These are phyloP conservation scores for Lasius fuliginosus DNA, from an alignment of 2,888 invertebrate species.

Conservation along the genomic window DNA sequence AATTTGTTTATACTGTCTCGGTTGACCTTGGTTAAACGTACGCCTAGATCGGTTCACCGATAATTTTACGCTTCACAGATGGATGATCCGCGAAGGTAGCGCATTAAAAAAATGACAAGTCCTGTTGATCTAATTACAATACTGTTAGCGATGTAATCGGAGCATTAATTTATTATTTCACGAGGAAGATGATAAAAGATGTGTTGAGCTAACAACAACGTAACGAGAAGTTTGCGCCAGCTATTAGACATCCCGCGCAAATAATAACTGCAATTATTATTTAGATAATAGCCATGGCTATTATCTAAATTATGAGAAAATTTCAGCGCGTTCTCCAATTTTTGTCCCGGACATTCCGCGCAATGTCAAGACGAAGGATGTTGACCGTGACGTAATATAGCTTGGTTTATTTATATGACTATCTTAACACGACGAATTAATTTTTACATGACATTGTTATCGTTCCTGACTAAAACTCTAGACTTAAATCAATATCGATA, in stretches of 20 bases:
- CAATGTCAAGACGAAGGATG: conserved; percentile 43
- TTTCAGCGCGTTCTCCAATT: background rate
- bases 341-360: background rate
- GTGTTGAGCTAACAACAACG: background rate
- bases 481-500: background rate
- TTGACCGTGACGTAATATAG: background rate
- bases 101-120: conserved; percentile 34
- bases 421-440: background rate
- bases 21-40: conserved; percentile 16
- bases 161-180: conserved; percentile 29
- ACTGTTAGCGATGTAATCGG: conserved; percentile 28
- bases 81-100: conserved; percentile 29
- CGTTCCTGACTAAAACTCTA: background rate
- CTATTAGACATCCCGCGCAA: background rate
- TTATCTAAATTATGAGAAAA: conserved; percentile 32
- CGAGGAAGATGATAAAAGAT: background rate
- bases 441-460: background rate
- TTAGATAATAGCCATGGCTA: background rate
- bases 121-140: conserved; percentile 32
- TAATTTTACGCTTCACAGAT: conserved; percentile 53
- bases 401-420: background rate
- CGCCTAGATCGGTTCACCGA: conserved; percentile 7
- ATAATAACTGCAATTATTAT: background rate
- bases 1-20: conserved; percentile 18
- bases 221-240: conserved; percentile 14